Base-by-base conservation (phyloP, 2,797 vertebrate genomes). In the Platyrinchus mystaceus region DNA sequence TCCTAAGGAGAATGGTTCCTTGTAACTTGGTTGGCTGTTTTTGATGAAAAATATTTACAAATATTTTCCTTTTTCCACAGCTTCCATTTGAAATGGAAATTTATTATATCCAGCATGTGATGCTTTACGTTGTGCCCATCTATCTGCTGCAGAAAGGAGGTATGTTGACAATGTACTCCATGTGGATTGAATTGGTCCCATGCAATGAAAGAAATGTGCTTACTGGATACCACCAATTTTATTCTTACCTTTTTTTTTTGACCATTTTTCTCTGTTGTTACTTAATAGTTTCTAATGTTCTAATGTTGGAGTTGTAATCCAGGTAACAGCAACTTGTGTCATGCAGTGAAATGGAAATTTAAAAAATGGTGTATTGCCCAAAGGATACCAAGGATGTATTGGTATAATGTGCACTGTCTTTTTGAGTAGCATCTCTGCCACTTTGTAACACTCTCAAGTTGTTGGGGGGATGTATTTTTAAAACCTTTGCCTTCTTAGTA, bases 21-120 rank as follows among this genome's bases (percentile, higher is more conserved):
- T 56, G 37, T 41, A 26, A 68, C 18, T 74, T 13, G 36, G 28
- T 64, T 52, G 14, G 30, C 64, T 56, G 14, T 58, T 70, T 53
- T 55, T 34, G 8, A 71, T 56, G 22, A 73, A 68, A 89, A 78
- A n/a, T 27, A 36, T n/a, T 96, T 60, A 95, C 8, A 64, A 59
- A 47, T 87, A 19, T 79, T 94, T 89, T 71, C 24, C 55, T 94
- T 97, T 96, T 70, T 93, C 87, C 68, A 73, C 98, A 99, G 99
- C 98, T 99, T 30, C 99, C 99, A 10, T 99, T 99, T 96, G 99
- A 99, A 97, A 98, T 98, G 94, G 99, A 99, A 97, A 97, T 99
- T 92, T 99, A 99, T 98, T 99, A 99, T 96, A 99, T 99, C 95
- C 99, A 99, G 93, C 99, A 99, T 94, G 98, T 98, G 96, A 99